phyloP scores from a whole-genome alignment of 1,140 invertebrate species.

The Drosophila ambigua region DNA sequence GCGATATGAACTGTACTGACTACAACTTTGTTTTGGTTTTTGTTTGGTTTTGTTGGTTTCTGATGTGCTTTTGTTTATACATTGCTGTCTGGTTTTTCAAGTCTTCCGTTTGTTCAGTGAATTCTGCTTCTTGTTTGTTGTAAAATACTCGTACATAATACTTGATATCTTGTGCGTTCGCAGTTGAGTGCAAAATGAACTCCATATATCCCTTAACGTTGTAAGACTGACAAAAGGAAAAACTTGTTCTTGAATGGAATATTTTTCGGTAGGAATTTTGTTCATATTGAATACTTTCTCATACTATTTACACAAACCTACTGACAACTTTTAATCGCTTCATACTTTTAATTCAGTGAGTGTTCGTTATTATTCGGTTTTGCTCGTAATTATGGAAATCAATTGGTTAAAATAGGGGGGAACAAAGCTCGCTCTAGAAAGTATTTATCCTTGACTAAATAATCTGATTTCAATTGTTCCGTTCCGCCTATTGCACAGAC shows the following conservation, averaged over 20 bases:
- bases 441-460: conserved; percentile 31
- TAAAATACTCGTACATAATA: conserved; percentile 66
- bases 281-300: conserved; percentile 65
- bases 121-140: conserved; percentile 41
- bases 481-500: conserved; percentile 30
- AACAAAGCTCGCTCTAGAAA: conserved; percentile 45
- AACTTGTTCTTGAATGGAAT: conserved; percentile 33
- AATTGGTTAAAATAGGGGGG: conserved; percentile 4
- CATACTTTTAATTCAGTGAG: conserved; percentile 4
- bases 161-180: conserved; percentile 68
- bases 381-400: conserved; percentile 28
- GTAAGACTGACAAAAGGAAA: conserved; percentile 41
- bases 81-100: conserved; percentile 66
- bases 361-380: conserved; percentile 18
- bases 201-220: conserved; percentile 36
- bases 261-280: conserved; percentile 77
- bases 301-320: conserved; percentile 69
- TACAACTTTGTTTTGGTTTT: conserved; percentile 10
- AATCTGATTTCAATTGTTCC: conserved; percentile 37
- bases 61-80: conserved; percentile 53
- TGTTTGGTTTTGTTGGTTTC: conserved; percentile 1
- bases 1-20: conserved; percentile 59
- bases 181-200: conserved; percentile 55
- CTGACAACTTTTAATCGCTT: conserved; percentile 17
- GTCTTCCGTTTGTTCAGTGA: conserved; percentile 73